Evolutionary conservation across 2,797 vertebrate genomes (phyloP).

Genomic region (Enteromius unitaeniatus): DNA sequence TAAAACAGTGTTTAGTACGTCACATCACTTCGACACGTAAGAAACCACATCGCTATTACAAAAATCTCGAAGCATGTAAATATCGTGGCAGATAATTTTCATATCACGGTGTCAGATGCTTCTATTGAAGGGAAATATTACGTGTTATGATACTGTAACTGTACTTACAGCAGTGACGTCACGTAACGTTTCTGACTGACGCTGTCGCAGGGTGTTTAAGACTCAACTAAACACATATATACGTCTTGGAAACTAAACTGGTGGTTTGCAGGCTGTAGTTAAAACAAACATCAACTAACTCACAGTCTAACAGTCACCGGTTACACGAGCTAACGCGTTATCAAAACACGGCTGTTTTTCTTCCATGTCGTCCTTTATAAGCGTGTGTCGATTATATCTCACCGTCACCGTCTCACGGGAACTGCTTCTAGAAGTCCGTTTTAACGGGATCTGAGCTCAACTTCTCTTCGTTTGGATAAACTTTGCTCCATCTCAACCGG

Average conservation of each 20-base stretch:
- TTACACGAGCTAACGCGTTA: slow-evolving; percentile 14
- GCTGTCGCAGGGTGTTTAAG: slow-evolving; percentile 13
- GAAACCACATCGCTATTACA: background rate
- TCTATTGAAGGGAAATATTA: no score
- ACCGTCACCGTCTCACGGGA: slow-evolving; percentile 2
- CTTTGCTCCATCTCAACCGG: slow-evolving; percentile 47
- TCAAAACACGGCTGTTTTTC: slow-evolving; percentile 3
- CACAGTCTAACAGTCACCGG: slow-evolving; percentile 4
- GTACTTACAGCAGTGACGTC: slow-evolving; percentile 19
- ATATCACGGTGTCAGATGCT: background rate
- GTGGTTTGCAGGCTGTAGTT: background rate
- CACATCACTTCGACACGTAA: no score
- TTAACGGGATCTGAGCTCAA: background rate
- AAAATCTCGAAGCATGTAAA: background rate
- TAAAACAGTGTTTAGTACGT: background rate
- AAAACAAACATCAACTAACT: background rate
- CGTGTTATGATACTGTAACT: background rate
- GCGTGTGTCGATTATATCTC: background rate
- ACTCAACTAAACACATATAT: background rate
- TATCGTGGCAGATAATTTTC: background rate
- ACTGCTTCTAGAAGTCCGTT: background rate
- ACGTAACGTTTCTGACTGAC: background rate
- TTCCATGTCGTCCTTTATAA: background rate
- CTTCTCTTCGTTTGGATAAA: slow-evolving; percentile 20
- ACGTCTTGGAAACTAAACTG: background rate